Conservation (phyloP, 2,797 vertebrate genomes). For the Alectoris magna region DNA sequence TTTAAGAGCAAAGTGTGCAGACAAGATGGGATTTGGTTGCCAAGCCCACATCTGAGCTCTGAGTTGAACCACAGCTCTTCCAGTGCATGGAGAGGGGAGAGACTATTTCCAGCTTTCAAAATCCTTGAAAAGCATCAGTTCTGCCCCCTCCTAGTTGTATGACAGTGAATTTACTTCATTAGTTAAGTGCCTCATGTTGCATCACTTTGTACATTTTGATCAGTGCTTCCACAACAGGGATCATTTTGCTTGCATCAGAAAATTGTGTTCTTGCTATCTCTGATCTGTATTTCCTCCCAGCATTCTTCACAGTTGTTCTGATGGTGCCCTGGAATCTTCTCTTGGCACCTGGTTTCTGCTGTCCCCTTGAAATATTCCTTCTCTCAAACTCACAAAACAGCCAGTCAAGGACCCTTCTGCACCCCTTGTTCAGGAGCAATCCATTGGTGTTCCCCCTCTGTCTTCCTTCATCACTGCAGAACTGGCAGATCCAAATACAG, state of each 20-base stretch:
- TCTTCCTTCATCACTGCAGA: neutral
- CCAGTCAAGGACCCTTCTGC: neutral
- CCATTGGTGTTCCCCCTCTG: neutral
- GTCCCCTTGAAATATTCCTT: neutral
- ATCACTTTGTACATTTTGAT: neutral
- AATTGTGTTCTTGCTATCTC: neutral
- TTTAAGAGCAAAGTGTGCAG: neutral
- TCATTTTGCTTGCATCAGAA: neutral
- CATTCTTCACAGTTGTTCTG: neutral
- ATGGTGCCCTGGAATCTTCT: neutral
- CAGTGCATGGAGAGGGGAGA: neutral
- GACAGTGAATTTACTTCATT: neutral
- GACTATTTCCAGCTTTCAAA: neutral
- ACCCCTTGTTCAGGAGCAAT: neutral
- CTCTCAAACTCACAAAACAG: neutral
- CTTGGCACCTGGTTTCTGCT: neutral
- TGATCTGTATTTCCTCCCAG: neutral
- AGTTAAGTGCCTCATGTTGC: neutral
- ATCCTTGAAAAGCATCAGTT: neutral
- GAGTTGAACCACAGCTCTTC: neutral
- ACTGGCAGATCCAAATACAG: neutral
- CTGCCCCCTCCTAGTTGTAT: neutral
- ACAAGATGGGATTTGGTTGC: neutral
- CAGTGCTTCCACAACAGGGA: neutral
- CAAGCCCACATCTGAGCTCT: neutral